Evolutionary conservation across 2,113 vertebrate species (phyloP), one percentile per base, ranked within the genome.

Genomic region (Panthera leo): DNA sequence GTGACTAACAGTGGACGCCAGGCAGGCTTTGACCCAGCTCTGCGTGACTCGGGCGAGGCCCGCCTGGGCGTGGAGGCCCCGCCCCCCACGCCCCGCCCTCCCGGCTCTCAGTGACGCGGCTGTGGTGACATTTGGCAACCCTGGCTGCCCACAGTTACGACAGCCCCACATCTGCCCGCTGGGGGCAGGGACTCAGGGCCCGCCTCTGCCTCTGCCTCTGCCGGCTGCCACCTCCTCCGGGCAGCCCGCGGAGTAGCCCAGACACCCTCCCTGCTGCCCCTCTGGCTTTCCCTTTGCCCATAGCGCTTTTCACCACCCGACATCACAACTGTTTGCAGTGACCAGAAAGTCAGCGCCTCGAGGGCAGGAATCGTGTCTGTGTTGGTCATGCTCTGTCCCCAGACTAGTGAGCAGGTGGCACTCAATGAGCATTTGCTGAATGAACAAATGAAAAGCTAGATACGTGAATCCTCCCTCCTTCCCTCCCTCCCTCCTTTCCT

Each of bases 101-200:
- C 71, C 2, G 0, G 51, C 89, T 78, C 95, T 39, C 78, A 18
- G 93, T 98, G 98, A 97, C 76, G 76, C 82, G 85, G 96, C 97
- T 95, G 95, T 95, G 97, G 95, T 70, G 84, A 84, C 16, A 14
- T 97, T 97, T 96, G 93, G 96, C 94, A 97, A 97, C 55, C 16
- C 1, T 0, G 79, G 65, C 91, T 85, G 55, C 84, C 94, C 87
- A 9, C 84, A 84, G 84, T 97, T 80, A 89, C 45, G 36, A 87
- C 90, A 96, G 70, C 63, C 58, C 31, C 5, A 45, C 65, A 23
- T 78, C 68, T 92, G 94, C 51, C 91, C 48, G 71, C 58, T 12
- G 71, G 75, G 42, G 80, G 89, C 0, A 0, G 55, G 29, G 42
- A 42, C 6, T 39, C 3, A 0, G 18, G 75, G 34, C 45, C 63